Evolutionary conservation across 2,113 vertebrate species (phyloP).

Genomic region (Brachionichthys hirsutus): DNA sequence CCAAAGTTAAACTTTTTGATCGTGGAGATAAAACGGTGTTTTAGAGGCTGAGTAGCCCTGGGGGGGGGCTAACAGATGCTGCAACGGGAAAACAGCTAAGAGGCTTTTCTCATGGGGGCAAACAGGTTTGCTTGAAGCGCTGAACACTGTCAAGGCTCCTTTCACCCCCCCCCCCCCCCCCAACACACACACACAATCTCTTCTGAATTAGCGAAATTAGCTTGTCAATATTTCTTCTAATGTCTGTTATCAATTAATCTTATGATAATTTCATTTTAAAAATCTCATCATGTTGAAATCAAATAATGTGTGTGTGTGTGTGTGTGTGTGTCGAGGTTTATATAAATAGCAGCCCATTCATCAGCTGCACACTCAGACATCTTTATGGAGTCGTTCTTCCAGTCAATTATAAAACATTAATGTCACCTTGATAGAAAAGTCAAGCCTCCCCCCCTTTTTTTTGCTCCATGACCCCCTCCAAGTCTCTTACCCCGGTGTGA

Average conservation of each 20-base stretch:
- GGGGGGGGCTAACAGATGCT: neutral
- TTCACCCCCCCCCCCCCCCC: neutral
- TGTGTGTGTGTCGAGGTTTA: too few relatives aligned
- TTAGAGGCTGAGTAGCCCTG: neutral
- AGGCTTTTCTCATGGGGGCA: too few relatives aligned
- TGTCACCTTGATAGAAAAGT: conserved; percentile 4
- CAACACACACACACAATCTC: too few relatives aligned
- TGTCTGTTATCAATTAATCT: too few relatives aligned
- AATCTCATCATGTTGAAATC: too few relatives aligned
- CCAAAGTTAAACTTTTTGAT: neutral
- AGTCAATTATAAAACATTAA: neutral
- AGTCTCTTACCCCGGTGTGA: conserved; percentile 54
- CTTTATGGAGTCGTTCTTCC: neutral
- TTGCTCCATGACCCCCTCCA: neutral
- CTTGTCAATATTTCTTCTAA: too few relatives aligned
- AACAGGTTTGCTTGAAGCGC: neutral
- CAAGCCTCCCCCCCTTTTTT: conserved; percentile 16
- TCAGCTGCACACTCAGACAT: too few relatives aligned
- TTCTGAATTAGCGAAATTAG: too few relatives aligned
- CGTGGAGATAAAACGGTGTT: neutral
- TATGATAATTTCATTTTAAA: too few relatives aligned
- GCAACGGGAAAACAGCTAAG: neutral
- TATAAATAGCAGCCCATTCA: too few relatives aligned
- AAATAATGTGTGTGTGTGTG: too few relatives aligned
- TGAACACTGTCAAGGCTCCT: conserved; percentile 20